Percentiles rank a stretch among this genome's conserved stretches.
Evolutionary conservation across 2,888 invertebrate genomes (phyloP).

Genomic region (Habroteleia sp.): DNA sequence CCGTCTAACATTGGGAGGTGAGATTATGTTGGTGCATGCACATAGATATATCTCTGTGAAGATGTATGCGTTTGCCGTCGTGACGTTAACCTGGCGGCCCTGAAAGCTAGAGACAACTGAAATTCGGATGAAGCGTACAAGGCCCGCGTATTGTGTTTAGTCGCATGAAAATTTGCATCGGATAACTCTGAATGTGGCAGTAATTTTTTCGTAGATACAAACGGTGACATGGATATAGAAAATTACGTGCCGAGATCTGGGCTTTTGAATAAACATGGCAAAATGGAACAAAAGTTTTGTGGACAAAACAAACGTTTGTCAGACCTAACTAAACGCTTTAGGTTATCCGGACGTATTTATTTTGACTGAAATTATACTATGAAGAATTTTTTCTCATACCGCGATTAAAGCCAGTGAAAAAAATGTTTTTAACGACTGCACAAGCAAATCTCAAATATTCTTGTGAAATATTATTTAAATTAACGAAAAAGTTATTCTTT

Average conservation of each 20-base stretch:
- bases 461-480: too few relatives aligned
- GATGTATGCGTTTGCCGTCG: slow-evolving; percentile 66
- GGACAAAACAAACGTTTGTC: too few relatives aligned
- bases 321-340: too few relatives aligned
- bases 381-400: too few relatives aligned
- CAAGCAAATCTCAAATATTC: too few relatives aligned
- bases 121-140: slow-evolving; percentile 52
- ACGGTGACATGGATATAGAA: not conserved
- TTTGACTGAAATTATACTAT: too few relatives aligned
- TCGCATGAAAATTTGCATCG: slow-evolving; percentile 21
- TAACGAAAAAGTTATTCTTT: not conserved
- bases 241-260: too few relatives aligned
- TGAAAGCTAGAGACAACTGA: slow-evolving; percentile 72
- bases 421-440: too few relatives aligned
- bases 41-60: slow-evolving; percentile 46
- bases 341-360: too few relatives aligned
- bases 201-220: not conserved
- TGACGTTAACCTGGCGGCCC: slow-evolving; percentile 81
- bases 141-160: slow-evolving; percentile 18
- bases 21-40: slow-evolving; percentile 65
- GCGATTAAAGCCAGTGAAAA: too few relatives aligned
- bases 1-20: slow-evolving; percentile 72
- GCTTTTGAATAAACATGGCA: too few relatives aligned
- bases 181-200: slow-evolving; percentile 23
- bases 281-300: too few relatives aligned